phyloP scores from a whole-genome alignment of 2,113 vertebrate genomes.

The Hypanus sabinus region DNA sequence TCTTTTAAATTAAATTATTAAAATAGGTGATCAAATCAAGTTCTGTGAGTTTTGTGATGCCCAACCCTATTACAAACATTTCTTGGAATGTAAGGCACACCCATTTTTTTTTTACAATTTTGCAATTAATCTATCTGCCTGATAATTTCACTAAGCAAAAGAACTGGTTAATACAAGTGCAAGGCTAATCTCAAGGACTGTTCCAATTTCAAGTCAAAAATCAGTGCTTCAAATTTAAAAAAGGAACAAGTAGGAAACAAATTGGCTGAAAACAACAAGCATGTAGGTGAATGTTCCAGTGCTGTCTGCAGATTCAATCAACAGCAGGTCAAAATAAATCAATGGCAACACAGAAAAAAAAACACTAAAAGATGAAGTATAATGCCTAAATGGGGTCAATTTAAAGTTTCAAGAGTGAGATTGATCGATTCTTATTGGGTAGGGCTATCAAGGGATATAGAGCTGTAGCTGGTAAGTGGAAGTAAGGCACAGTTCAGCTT shows the following conservation, averaged over 20 bases:
- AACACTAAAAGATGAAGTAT: neutral
- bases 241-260: neutral
- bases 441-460: neutral
- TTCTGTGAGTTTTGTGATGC: constrained; percentile 24
- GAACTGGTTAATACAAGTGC: neutral
- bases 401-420: neutral
- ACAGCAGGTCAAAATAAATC: neutral
- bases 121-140: neutral
- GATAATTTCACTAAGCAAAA: neutral
- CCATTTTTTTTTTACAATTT: neutral
- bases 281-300: neutral
- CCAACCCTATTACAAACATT: constrained; percentile 13
- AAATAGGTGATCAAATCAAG: constrained; percentile 12
- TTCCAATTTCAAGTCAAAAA: neutral
- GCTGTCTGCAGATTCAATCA: neutral
- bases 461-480: neutral
- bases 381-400: neutral
- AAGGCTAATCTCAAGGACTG: neutral
- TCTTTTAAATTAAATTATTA: neutral
- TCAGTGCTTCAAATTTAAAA: neutral
- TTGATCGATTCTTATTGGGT: neutral
- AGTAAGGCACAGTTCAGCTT: neutral
- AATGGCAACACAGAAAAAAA: neutral
- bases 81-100: constrained; percentile 13
- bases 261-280: neutral